phyloP scores from a whole-genome alignment of 2,113 vertebrate genomes.

The Erpornis zantholeuca region DNA sequence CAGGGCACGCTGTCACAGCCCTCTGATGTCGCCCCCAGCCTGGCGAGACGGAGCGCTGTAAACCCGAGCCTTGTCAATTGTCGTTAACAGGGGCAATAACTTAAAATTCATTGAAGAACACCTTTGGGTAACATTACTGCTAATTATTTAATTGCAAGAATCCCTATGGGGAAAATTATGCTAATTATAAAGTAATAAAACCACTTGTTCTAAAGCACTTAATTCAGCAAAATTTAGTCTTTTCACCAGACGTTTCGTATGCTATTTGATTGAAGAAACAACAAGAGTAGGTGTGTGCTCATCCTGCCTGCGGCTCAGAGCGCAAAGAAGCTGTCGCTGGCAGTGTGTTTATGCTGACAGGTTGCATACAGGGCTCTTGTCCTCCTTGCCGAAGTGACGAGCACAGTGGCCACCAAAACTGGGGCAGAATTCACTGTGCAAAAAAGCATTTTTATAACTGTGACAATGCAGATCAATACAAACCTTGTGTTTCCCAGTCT shows the following conservation, averaged over 20 bases:
- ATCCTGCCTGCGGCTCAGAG: not conserved
- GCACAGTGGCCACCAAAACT: not conserved
- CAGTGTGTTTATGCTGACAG: not conserved
- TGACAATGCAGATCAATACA: not conserved
- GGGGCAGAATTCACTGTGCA: not conserved
- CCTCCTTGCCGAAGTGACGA: not conserved
- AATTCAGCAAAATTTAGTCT: slow-evolving; percentile 68
- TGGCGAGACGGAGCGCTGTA: not conserved
- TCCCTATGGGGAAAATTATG: slow-evolving; percentile 69
- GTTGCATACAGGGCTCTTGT: not conserved
- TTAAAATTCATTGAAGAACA: slow-evolving; percentile 65
- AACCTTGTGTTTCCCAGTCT: not conserved
- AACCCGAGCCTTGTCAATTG: not conserved
- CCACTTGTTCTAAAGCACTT: slow-evolving; percentile 67
- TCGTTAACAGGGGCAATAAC: slow-evolving; percentile 9
- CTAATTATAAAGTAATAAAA: slow-evolving; percentile 77
- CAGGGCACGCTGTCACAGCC: not conserved
- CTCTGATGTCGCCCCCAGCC: fast-evolving
- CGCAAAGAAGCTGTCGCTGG: not conserved
- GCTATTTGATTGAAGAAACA: not conserved
- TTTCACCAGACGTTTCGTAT: not conserved
- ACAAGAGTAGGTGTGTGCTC: not conserved
- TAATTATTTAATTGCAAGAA: slow-evolving; percentile 81
- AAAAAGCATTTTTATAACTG: not conserved
- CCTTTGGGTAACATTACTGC: slow-evolving; percentile 68